Conservation (phyloP, 2,888 invertebrate species). For the Anagyrus pseudococci region DNA sequence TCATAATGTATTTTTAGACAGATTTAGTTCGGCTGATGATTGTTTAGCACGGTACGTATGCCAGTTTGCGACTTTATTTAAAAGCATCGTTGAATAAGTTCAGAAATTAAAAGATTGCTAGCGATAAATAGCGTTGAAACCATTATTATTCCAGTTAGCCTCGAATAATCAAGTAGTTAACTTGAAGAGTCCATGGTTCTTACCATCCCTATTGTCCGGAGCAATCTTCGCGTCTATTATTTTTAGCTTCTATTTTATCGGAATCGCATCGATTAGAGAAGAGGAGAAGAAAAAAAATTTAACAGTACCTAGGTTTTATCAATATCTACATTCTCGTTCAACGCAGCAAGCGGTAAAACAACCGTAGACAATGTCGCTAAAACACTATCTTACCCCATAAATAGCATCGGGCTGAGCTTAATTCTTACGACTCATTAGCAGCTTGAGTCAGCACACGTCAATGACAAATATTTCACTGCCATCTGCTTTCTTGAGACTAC, state of each 20-base stretch:
- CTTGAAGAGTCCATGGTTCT: constrained; percentile 15
- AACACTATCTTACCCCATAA: constrained; percentile 31
- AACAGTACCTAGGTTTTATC: constrained; percentile 35
- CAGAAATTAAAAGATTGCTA: no score
- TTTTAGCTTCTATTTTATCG: no score
- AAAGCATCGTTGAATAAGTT: no score
- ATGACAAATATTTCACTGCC: constrained; percentile 35
- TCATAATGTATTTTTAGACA: no score
- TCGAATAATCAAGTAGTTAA: constrained; percentile 10
- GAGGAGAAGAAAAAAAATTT: constrained; percentile 6
- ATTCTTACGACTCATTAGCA: constrained; percentile 38
- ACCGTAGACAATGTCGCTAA: constrained; percentile 25
- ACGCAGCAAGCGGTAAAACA: constrained; percentile 35
- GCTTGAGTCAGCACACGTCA: constrained; percentile 32
- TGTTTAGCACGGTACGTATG: no score
- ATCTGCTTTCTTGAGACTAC: constrained; percentile 11
- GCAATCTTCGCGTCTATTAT: constrained; percentile 26
- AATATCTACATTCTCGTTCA: constrained; percentile 33
- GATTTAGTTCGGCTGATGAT: no score
- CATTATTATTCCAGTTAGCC: constrained; percentile 20
- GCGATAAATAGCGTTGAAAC: constrained; percentile 12
- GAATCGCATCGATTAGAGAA: constrained; percentile 2
- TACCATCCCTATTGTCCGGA: constrained; percentile 15
- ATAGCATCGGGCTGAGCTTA: constrained; percentile 18
- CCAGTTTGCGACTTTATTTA: no score